Evolutionary conservation across 2,888 invertebrate genomes (phyloP).

Genomic region (Colletes collaris): DNA sequence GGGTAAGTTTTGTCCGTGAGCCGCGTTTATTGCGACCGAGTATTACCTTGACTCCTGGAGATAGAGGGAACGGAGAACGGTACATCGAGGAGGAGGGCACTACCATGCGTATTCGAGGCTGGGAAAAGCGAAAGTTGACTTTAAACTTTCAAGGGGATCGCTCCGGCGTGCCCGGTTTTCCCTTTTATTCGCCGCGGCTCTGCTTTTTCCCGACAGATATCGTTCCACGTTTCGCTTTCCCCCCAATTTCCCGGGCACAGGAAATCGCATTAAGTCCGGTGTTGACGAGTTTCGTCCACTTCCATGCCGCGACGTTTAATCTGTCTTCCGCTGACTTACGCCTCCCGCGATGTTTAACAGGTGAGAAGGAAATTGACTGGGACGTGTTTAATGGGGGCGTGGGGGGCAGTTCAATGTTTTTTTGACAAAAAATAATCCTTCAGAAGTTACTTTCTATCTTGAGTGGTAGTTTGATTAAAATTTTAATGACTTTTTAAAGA

Average conservation of each 20-base stretch:
- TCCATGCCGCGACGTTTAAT: constrained; percentile 11
- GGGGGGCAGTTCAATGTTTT: too few relatives aligned
- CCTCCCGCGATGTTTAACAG: too few relatives aligned
- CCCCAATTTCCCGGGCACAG: background rate
- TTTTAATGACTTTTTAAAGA: too few relatives aligned
- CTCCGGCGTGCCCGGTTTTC: constrained; percentile 3
- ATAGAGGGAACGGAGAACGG: constrained; percentile 67
- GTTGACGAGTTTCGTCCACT: constrained; percentile 35
- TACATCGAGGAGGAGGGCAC: constrained; percentile 40
- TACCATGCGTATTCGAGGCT: constrained; percentile 46
- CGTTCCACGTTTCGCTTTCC: background rate
- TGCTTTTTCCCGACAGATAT: background rate
- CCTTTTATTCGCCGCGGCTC: background rate
- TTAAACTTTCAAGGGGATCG: constrained; percentile 80
- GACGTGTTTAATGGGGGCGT: too few relatives aligned
- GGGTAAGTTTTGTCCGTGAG: constrained; percentile 75
- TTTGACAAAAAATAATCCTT: too few relatives aligned
- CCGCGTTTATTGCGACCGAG: constrained; percentile 77
- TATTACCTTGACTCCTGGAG: constrained; percentile 78
- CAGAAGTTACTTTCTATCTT: too few relatives aligned
- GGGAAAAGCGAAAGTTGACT: constrained; percentile 80
- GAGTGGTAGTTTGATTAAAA: too few relatives aligned
- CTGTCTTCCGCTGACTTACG: constrained; percentile 4
- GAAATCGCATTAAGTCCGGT: constrained; percentile 37
- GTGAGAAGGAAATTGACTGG: constrained; percentile 15